These are phyloP conservation scores for human DNA, from an alignment of 2,113 vertebrate genomes.

Conservation along the genomic window DNA sequence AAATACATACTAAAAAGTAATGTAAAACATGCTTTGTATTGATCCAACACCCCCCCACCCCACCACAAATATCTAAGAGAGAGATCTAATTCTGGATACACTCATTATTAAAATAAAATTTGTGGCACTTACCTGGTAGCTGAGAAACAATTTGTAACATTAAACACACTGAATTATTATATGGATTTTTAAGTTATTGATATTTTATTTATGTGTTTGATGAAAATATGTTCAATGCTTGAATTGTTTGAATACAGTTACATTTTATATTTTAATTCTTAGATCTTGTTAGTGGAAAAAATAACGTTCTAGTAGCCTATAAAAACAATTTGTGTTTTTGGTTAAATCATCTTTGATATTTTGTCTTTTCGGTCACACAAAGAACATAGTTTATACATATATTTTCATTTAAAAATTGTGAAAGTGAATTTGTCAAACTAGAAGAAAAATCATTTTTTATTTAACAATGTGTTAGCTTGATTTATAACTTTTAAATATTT, in stretches of 20 bases:
- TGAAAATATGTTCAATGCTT: conserved; percentile 13
- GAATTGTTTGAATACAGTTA: not conserved
- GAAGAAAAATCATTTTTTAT: not conserved
- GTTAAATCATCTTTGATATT: not conserved
- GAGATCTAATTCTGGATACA: not conserved
- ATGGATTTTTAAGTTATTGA: not conserved
- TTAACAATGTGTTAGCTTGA: not conserved
- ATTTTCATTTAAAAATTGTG: not conserved
- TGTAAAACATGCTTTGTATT: not conserved
- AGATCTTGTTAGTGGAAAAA: not conserved
- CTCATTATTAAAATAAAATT: not conserved
- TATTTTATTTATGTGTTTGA: not conserved
- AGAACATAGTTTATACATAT: not conserved
- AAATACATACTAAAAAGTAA: not conserved
- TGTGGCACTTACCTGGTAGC: not conserved
- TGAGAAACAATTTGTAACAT: not conserved
- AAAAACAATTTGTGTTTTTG: not conserved
- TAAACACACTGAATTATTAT: not conserved
- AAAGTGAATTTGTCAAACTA: not conserved
- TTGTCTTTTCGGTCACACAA: not conserved
- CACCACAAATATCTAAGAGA: not conserved
- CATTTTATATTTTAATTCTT: not conserved
- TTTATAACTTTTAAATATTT: not conserved
- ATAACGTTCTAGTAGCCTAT: not conserved
- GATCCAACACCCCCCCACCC: not conserved